Conservation (phyloP, 1,140 invertebrate species). For the Pseudoatta argentina region DNA sequence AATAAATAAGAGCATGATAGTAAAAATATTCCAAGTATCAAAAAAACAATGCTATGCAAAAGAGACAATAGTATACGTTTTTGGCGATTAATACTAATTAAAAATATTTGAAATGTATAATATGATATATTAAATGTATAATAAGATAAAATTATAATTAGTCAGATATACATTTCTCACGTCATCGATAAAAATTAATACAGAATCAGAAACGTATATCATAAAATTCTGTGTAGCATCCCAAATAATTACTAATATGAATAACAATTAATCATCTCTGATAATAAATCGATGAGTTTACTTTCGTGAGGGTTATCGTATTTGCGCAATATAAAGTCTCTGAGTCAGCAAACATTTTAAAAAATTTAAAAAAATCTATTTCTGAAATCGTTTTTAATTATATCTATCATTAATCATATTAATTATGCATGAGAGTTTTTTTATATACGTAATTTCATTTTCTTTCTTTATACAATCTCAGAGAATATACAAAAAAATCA, state of each 20-base stretch:
- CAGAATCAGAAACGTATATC: conserved; percentile 1
- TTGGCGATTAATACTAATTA: too few species aligned
- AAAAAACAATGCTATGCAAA: too few species aligned
- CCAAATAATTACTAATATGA: conserved; percentile 7
- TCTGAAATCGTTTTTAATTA: background rate
- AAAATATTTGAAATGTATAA: background rate
- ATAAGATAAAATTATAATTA: background rate
- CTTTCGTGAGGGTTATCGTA: background rate
- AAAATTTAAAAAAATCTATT: background rate
- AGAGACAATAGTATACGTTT: too few species aligned
- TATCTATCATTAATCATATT: background rate
- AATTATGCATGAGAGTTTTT: background rate
- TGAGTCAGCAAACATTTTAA: background rate
- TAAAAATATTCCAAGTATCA: too few species aligned
- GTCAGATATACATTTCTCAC: background rate
- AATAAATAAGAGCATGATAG: too few species aligned
- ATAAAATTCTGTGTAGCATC: background rate
- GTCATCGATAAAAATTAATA: conserved; percentile 24
- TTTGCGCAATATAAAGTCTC: background rate
- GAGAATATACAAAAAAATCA: background rate
- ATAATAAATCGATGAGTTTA: background rate
- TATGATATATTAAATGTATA: too few species aligned
- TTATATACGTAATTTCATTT: background rate
- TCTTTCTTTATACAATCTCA: background rate
- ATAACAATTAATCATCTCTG: conserved; percentile 29